Evolutionary conservation across 2,888 invertebrate genomes (phyloP).

Genomic region (Gandaritis pyraliata): DNA sequence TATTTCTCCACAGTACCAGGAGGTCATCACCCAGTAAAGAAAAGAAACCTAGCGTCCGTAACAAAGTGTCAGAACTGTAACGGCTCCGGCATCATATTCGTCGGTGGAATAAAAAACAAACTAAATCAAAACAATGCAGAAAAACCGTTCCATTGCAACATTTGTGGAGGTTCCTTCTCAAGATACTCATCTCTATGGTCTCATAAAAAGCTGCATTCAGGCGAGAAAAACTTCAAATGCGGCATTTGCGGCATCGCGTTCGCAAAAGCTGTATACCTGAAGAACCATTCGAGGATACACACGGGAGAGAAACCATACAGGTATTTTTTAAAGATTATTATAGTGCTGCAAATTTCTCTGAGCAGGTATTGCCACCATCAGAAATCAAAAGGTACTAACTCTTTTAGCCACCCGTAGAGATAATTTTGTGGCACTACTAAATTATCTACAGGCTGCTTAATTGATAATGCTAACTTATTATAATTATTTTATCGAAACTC

Average conservation of each 20-base stretch:
- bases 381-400: no score
- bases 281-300: conserved; percentile 94
- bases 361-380: no score
- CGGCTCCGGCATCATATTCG: conserved; percentile 93
- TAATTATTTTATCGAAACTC: no score
- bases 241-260: conserved; percentile 94
- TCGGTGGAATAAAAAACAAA: conserved; percentile 87
- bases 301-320: conserved; percentile 88
- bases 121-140: conserved; percentile 86
- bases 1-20: conserved; percentile 68
- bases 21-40: conserved; percentile 91
- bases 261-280: conserved; percentile 95
- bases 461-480: no score
- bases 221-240: conserved; percentile 93
- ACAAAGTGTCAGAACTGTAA: conserved; percentile 96
- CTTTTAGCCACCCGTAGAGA: no score
- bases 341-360: no score
- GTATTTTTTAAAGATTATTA: conserved; percentile 43
- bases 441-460: no score
- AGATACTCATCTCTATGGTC: conserved; percentile 95
- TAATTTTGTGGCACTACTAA: no score
- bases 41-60: conserved; percentile 91
- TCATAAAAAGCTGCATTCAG: conserved; percentile 94
- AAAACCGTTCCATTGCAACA: conserved; percentile 95
- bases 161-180: conserved; percentile 92